Conservation (phyloP, 2,888 invertebrate species). For the Acronicta psi region DNA sequence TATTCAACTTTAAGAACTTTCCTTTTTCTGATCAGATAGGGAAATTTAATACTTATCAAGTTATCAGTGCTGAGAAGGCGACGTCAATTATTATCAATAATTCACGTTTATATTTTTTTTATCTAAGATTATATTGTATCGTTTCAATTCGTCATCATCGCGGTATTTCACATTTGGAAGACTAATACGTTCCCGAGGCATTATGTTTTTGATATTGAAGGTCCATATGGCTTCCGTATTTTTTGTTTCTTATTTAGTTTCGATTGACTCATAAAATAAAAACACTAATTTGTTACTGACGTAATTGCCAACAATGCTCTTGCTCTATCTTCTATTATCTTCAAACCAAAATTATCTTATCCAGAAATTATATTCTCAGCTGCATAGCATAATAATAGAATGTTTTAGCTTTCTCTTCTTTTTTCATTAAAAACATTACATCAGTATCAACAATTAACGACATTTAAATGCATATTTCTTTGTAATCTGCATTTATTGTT, state of each 20-base stretch:
- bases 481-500: neutral
- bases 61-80: too few relatives aligned
- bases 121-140: slow-evolving; percentile 78
- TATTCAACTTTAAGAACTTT: too few relatives aligned
- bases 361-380: too few relatives aligned
- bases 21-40: too few relatives aligned
- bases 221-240: slow-evolving; percentile 61
- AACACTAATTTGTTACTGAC: too few relatives aligned
- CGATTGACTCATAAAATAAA: slow-evolving; percentile 16
- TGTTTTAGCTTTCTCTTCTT: neutral
- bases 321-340: too few relatives aligned
- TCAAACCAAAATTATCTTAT: neutral
- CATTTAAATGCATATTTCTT: neutral
- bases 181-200: slow-evolving; percentile 73
- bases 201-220: slow-evolving; percentile 69
- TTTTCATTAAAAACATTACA: neutral
- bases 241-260: slow-evolving; percentile 42
- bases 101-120: slow-evolving; percentile 66
- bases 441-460: neutral
- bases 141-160: slow-evolving; percentile 83
- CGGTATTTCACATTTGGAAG: slow-evolving; percentile 78
- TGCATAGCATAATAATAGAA: neutral
- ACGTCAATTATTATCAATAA: neutral
- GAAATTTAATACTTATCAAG: too few relatives aligned
- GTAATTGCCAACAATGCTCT: too few relatives aligned